Percentiles rank a stretch among this genome's conserved stretches.
These are phyloP conservation scores for Antheraea pernyi DNA, from an alignment of 1,140 invertebrate species.

Conservation along the genomic window DNA sequence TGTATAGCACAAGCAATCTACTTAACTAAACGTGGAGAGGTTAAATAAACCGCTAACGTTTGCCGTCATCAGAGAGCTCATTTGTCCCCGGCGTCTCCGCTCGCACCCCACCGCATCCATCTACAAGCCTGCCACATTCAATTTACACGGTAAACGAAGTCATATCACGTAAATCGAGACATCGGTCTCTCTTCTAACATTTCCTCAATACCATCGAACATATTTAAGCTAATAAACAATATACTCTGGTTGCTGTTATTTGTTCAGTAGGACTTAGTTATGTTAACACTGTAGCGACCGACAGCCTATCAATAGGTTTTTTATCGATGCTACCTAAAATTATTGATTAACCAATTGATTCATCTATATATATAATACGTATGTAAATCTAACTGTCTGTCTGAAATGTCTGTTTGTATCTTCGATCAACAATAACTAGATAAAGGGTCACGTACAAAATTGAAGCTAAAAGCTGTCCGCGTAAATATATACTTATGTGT, in stretches of 20 bases:
- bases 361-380: no score
- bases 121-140: conserved; percentile 16
- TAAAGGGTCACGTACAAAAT: no score
- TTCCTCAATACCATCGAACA: neutral
- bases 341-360: no score
- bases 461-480: no score
- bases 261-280: no score
- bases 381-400: no score
- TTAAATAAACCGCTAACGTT: conserved; percentile 11
- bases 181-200: neutral
- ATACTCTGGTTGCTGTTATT: neutral
- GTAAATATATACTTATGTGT: no score
- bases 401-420: no score
- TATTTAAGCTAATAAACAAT: neutral
- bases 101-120: conserved; percentile 6
- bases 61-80: conserved; percentile 1
- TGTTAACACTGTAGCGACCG: no score
- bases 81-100: conserved; percentile 11
- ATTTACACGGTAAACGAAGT: conserved; percentile 23
- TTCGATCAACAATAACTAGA: no score
- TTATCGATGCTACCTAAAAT: no score
- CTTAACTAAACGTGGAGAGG: conserved; percentile 5
- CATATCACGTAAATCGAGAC: conserved; percentile 16
- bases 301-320: no score
- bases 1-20: neutral